Evolutionary conservation across 2,113 vertebrate species (phyloP).

Genomic region (Myxocyprinus asiaticus): DNA sequence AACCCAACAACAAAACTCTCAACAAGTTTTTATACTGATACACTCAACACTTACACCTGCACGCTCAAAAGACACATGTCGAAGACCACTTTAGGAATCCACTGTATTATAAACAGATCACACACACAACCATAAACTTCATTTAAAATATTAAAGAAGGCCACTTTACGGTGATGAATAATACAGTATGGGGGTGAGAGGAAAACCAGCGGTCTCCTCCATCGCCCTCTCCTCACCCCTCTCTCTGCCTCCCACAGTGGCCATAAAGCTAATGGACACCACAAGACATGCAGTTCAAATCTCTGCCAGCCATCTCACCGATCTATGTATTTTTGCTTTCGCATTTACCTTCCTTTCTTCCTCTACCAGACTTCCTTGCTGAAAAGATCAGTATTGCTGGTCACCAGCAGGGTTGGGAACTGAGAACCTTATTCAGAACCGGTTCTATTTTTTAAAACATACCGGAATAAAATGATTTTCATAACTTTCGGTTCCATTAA

Average conservation of each 20-base stretch:
- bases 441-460: no score
- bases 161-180: constrained; percentile 83
- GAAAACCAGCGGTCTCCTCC: constrained; percentile 71
- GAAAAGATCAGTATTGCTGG: no score
- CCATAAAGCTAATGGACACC: constrained; percentile 82
- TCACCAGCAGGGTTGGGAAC: no score
- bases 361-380: background rate
- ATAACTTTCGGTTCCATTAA: no score
- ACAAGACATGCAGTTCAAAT: constrained; percentile 47
- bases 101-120: constrained; percentile 76
- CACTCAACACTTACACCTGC: constrained; percentile 23
- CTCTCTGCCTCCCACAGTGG: constrained; percentile 54
- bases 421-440: no score
- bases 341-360: background rate
- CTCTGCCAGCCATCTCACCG: constrained; percentile 37
- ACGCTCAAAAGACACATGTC: constrained; percentile 19
- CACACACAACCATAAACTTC: constrained; percentile 29
- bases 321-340: constrained; percentile 31
- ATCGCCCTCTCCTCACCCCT: constrained; percentile 39
- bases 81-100: constrained; percentile 63
- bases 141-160: constrained; percentile 84
- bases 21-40: constrained; percentile 7
- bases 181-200: constrained; percentile 75
- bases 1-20: constrained; percentile 7
- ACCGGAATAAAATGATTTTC: no score